Evolutionary conservation across 2,888 invertebrate species (phyloP).

Genomic region (Cataglyphis livida): DNA sequence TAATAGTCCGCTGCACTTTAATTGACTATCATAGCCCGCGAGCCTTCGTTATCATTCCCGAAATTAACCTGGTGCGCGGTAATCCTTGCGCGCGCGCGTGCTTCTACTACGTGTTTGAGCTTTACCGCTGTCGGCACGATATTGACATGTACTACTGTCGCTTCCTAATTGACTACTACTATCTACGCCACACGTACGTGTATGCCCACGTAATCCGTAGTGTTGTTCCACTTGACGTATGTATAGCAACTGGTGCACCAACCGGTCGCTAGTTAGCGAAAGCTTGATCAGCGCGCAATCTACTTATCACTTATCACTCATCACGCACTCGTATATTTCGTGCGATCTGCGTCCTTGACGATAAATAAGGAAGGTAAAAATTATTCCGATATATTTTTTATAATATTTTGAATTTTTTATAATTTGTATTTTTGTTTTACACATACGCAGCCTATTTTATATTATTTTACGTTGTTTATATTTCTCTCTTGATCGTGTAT

Average conservation of each 20-base stretch:
- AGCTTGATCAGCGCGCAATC: conserved; percentile 28
- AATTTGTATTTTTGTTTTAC: neutral
- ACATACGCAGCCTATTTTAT: neutral
- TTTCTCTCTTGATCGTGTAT: neutral
- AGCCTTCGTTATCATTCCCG: conserved; percentile 62
- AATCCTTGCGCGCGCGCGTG: conserved; percentile 44
- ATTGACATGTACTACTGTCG: conserved; percentile 57
- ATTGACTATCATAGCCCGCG: conserved; percentile 58
- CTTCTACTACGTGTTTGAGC: conserved; percentile 47
- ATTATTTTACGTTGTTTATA: neutral
- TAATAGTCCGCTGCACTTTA: conserved; percentile 52
- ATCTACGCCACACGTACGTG: conserved; percentile 27
- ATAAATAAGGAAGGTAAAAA: neutral
- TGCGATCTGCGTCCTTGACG: conserved; percentile 2
- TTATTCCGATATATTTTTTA: neutral
- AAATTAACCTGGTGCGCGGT: conserved; percentile 58
- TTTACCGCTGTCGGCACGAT: conserved; percentile 53
- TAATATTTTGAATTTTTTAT: neutral
- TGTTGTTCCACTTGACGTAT: conserved; percentile 51
- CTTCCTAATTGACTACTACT: conserved; percentile 56
- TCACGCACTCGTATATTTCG: neutral
- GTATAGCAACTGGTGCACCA: conserved; percentile 28
- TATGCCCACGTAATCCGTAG: conserved; percentile 38
- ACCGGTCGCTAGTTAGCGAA: conserved; percentile 35
- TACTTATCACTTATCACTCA: conserved; percentile 28